These are phyloP conservation scores for zebrafish (Danio rerio) DNA, from an alignment of 2,113 vertebrate genomes.

Conservation along the genomic window DNA sequence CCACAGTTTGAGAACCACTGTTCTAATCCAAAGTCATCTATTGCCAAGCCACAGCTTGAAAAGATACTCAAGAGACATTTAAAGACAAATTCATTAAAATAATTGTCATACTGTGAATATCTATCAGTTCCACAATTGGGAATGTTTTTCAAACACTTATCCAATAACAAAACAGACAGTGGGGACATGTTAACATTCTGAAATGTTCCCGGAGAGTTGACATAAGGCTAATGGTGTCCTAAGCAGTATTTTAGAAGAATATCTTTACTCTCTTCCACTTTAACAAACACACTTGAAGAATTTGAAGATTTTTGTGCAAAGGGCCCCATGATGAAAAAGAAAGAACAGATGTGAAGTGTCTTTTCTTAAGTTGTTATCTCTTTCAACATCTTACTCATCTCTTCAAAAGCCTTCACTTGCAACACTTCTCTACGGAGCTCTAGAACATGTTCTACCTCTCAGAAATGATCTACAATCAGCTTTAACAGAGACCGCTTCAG, in stretches of 20 bases:
- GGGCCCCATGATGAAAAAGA: background rate
- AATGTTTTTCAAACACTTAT: too few species aligned
- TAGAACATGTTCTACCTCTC: background rate
- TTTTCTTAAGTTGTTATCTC: constrained; percentile 1
- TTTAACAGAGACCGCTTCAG: background rate
- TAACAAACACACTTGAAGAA: background rate
- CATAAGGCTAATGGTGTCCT: constrained; percentile 24
- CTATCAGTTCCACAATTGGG: too few species aligned
- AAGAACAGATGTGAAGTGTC: background rate
- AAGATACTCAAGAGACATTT: too few species aligned
- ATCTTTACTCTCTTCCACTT: background rate
- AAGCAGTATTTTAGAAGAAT: background rate
- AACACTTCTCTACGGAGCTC: background rate
- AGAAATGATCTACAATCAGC: constrained; percentile 15
- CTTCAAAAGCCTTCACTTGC: constrained; percentile 4
- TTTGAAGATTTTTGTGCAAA: background rate
- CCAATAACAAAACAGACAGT: too few species aligned
- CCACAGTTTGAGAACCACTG: too few species aligned
- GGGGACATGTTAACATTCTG: too few species aligned
- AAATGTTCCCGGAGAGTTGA: too few species aligned
- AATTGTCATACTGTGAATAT: too few species aligned
- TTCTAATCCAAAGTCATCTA: too few species aligned
- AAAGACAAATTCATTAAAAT: too few species aligned
- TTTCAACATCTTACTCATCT: background rate
- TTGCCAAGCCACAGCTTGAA: too few species aligned